These are phyloP conservation scores for Oryzias javanicus DNA, from an alignment of 2,113 vertebrate species.

Conservation along the genomic window DNA sequence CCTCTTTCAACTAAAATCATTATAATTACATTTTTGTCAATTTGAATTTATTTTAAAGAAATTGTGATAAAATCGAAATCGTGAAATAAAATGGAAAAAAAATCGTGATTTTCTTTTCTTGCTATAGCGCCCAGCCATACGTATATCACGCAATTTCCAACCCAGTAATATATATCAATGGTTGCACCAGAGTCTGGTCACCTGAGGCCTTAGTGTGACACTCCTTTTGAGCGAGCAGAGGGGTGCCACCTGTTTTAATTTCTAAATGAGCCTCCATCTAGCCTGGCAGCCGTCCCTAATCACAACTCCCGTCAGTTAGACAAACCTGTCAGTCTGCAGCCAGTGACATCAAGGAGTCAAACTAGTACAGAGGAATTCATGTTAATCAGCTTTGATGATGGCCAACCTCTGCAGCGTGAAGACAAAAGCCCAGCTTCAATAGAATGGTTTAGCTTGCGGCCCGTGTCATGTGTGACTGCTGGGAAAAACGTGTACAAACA, in stretches of 20 bases:
- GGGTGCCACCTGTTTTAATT: constrained; percentile 54
- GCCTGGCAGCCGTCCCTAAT: constrained; percentile 43
- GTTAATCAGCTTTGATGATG: constrained; percentile 17
- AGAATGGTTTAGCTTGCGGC: constrained; percentile 1
- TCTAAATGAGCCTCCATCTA: constrained; percentile 52
- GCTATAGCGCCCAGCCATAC: too few species aligned
- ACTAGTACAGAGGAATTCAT: constrained; percentile 20
- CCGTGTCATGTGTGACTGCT: constrained; percentile 2
- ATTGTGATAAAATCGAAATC: too few species aligned
- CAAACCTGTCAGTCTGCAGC: constrained; percentile 38
- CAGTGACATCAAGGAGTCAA: constrained; percentile 27
- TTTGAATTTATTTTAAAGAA: too few species aligned
- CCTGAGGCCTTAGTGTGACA: constrained; percentile 27
- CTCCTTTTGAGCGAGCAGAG: constrained; percentile 25
- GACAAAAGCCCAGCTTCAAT: background rate
- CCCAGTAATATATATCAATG: too few species aligned
- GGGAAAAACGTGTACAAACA: constrained; percentile 24
- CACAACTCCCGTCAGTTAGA: constrained; percentile 41
- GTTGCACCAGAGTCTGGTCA: constrained; percentile 45
- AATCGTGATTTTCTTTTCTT: too few species aligned
- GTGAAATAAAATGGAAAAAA: too few species aligned
- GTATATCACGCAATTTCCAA: too few species aligned
- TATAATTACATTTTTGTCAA: too few species aligned
- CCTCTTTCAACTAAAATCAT: too few species aligned
- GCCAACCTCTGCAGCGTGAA: constrained; percentile 1